Percentiles rank a stretch among this genome's conserved stretches.
Conservation (phyloP, 2,113 vertebrate species). For the Megalops atlanticus region DNA sequence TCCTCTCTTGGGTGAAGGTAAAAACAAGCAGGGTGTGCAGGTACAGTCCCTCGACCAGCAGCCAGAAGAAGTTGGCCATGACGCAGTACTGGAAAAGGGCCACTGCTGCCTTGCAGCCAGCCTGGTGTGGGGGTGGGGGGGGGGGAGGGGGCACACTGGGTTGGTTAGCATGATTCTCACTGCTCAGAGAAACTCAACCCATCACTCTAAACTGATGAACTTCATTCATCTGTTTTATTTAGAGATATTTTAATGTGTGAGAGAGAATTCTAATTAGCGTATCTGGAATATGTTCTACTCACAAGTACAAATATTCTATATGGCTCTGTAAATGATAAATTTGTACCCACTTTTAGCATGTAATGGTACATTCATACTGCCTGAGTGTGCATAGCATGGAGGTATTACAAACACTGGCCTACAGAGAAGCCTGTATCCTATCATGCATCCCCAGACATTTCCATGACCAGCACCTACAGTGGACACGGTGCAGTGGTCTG, state of each 20-base stretch:
- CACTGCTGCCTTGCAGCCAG: constrained; percentile 75
- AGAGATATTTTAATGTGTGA: too few relatives aligned
- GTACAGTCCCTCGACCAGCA: constrained; percentile 80
- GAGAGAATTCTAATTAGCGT: too few relatives aligned
- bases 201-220: not conserved
- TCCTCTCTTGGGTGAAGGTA: constrained; percentile 78
- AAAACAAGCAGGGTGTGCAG: constrained; percentile 79
- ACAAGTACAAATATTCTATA: too few relatives aligned
- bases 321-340: too few relatives aligned
- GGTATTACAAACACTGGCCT: too few relatives aligned
- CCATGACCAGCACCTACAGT: constrained; percentile 49
- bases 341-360: too few relatives aligned
- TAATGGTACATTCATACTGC: not conserved
- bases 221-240: too few relatives aligned
- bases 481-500: constrained; percentile 66
- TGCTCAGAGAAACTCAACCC: not conserved
- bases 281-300: too few relatives aligned
- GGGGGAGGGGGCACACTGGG: not conserved
- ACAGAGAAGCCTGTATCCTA: not conserved
- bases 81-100: constrained; percentile 83
- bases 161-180: not conserved
- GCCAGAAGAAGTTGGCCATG: constrained; percentile 85
- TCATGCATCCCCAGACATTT: not conserved
- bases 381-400: not conserved
- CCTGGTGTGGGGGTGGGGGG: constrained; percentile 52